A percentile compares a stretch with the other conserved stretches of the same genome.
Evolutionary conservation across 37 sponge, comb jelly and placozoan genomes (phyloP).

Genomic region (Ephydatia muelleri): DNA sequence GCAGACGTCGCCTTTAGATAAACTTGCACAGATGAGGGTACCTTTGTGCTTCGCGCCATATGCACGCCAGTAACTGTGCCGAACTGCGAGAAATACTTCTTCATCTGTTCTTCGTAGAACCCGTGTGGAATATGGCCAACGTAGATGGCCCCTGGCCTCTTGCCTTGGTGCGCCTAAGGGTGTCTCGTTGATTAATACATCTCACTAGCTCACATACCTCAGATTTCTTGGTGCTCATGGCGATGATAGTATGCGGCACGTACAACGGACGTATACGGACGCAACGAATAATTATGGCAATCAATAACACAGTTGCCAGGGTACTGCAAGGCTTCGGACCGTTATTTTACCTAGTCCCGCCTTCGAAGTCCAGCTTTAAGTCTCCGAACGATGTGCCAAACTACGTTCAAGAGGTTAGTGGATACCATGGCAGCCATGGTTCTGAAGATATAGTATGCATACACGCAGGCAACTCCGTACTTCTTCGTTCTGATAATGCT

Average conservation of each 20-base stretch:
- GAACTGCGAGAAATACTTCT: conserved; percentile 91
- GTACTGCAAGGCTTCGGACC: conserved; percentile 22
- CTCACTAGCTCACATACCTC: background rate
- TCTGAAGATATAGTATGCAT: background rate
- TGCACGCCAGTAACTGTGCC: conserved; percentile 79
- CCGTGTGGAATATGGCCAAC: conserved; percentile 95
- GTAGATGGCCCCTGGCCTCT: conserved; percentile 83
- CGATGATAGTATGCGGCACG: background rate
- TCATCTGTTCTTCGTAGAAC: conserved; percentile 93
- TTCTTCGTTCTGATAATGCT: conserved; percentile 72
- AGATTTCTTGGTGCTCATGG: background rate
- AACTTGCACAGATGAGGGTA: background rate
- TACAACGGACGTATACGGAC: background rate
- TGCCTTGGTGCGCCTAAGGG: background rate
- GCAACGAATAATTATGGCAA: background rate
- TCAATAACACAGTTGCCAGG: background rate
- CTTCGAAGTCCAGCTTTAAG: conserved; percentile 62
- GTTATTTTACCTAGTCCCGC: conserved; percentile 84
- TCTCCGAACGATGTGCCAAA: conserved; percentile 73
- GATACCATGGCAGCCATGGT: background rate
- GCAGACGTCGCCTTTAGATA: background rate
- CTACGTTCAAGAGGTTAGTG: conserved; percentile 66
- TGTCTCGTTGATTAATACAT: background rate
- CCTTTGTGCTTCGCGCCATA: conserved; percentile 86
- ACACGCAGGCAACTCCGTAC: conserved; percentile 76